These are phyloP conservation scores for Ginglymostoma cirratum DNA, from an alignment of 2,113 vertebrate species.

Conservation along the genomic window DNA sequence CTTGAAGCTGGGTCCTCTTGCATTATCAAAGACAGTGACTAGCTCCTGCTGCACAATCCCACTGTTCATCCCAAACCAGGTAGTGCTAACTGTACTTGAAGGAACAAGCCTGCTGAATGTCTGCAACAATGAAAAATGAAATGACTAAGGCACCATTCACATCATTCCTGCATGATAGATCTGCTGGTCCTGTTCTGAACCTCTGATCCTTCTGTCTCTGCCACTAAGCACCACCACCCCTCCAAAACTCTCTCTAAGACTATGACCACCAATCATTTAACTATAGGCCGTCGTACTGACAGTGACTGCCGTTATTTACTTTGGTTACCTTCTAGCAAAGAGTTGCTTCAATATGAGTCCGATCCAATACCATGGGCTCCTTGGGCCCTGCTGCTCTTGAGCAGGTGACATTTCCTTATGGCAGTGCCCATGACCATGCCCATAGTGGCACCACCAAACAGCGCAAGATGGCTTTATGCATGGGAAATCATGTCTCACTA, in stretches of 20 bases:
- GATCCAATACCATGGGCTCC: neutral
- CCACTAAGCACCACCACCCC: neutral
- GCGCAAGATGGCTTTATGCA: no score
- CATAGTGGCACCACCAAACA: neutral
- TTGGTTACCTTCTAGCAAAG: neutral
- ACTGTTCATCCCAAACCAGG: neutral
- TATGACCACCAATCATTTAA: no score
- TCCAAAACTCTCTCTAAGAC: neutral
- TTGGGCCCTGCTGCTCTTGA: neutral
- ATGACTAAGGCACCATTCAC: neutral
- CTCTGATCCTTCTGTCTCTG: neutral
- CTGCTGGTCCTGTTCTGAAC: neutral
- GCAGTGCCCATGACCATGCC: no score
- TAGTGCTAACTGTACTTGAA: neutral
- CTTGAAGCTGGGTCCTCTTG: neutral
- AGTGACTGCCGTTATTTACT: neutral
- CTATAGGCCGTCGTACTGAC: neutral
- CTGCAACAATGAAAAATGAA: neutral
- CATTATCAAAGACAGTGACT: neutral
- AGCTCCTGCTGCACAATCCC: neutral
- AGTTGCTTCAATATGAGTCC: neutral
- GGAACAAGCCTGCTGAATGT: neutral
- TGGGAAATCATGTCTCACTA: no score
- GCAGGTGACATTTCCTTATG: neutral
- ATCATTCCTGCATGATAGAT: neutral